Percentiles rank a stretch among this genome's conserved stretches.
Conservation (phyloP, 2,113 vertebrate species). For the Narcine bancroftii region DNA sequence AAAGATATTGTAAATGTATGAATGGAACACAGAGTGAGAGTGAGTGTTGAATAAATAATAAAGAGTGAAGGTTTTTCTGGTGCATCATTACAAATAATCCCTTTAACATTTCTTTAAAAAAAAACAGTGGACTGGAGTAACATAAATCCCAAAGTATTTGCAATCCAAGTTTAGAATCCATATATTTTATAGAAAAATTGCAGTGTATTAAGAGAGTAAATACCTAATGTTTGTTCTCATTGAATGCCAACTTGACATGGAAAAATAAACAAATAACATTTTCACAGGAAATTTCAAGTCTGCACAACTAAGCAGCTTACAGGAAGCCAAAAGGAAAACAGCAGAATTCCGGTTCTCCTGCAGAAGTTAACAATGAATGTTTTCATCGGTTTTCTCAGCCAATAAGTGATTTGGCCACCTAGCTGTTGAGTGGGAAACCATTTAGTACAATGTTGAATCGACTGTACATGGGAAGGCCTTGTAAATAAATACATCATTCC, state of each 20-base stretch:
- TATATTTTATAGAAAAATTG: neutral
- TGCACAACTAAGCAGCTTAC: too few relatives aligned
- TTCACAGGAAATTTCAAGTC: too few relatives aligned
- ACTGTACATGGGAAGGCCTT: too few relatives aligned
- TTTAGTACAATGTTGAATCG: too few relatives aligned
- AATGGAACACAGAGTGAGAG: neutral
- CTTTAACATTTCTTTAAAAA: neutral
- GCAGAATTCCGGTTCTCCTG: too few relatives aligned
- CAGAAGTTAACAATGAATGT: too few relatives aligned
- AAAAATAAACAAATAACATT: too few relatives aligned
- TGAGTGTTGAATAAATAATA: neutral
- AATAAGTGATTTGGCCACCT: too few relatives aligned
- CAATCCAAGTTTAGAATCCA: neutral
- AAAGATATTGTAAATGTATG: neutral
- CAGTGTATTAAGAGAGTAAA: neutral
- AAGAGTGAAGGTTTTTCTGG: neutral
- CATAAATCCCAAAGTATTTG: neutral
- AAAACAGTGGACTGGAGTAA: neutral
- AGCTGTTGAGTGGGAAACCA: too few relatives aligned
- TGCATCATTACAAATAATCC: neutral
- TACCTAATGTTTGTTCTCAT: neutral
- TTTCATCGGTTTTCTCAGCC: too few relatives aligned
- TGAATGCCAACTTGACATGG: neutral
- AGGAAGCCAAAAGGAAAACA: too few relatives aligned
- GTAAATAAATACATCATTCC: too few relatives aligned